Conservation (phyloP, 2,113 vertebrate genomes). For the Anolis carolinensis region DNA sequence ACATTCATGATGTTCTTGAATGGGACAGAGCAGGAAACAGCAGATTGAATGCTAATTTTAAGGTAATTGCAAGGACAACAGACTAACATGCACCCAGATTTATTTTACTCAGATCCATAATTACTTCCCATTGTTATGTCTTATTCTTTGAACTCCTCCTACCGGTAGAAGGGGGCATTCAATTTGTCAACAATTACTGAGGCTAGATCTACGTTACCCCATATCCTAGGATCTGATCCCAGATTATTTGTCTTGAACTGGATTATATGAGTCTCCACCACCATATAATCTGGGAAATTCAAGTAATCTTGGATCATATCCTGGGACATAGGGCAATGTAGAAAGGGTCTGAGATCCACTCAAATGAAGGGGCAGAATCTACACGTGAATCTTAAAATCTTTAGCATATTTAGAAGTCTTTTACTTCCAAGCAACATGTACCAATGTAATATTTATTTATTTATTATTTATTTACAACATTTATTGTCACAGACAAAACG, state of each 20-base stretch:
- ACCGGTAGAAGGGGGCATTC: background rate
- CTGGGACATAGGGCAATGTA: too few species aligned
- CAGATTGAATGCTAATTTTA: background rate
- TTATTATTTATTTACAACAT: too few species aligned
- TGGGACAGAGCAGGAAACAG: background rate
- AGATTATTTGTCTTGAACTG: too few species aligned
- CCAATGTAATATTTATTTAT: too few species aligned
- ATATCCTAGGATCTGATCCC: too few species aligned
- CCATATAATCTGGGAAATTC: too few species aligned
- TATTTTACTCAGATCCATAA: background rate
- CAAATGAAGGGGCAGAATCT: background rate
- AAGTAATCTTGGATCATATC: too few species aligned
- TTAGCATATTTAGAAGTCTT: background rate
- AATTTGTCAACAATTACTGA: background rate
- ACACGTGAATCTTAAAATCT: background rate
- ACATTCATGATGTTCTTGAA: background rate
- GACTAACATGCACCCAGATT: background rate
- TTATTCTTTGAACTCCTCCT: too few species aligned
- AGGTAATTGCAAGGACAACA: background rate
- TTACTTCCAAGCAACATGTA: background rate
- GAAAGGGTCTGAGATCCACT: background rate
- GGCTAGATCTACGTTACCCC: too few species aligned
- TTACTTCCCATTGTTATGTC: background rate
- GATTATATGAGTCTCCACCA: too few species aligned
- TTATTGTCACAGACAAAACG: too few species aligned